Percentiles rank a stretch among this genome's conserved stretches.
Evolutionary conservation across 1,140 invertebrate species (phyloP).

Genomic region (Neodiprion fabricii): DNA sequence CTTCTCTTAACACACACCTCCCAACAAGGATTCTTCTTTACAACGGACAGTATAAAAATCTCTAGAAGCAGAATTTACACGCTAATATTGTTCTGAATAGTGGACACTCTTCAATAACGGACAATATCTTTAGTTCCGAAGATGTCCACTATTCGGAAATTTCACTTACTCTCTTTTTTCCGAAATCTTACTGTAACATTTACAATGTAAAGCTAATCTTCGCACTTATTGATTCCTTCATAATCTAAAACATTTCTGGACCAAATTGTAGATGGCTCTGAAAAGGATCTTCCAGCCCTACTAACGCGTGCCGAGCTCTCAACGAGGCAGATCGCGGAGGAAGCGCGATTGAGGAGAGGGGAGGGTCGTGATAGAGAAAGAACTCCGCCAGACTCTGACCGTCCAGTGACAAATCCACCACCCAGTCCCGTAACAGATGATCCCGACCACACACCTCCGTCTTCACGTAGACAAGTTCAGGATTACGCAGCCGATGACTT

Average conservation of each 20-base stretch:
- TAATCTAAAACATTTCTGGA: conserved; percentile 26
- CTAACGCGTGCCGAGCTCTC: conserved; percentile 65
- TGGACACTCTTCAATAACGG: too few relatives aligned
- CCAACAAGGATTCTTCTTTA: too few relatives aligned
- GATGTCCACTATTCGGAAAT: conserved; percentile 12
- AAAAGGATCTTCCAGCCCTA: conserved; percentile 67
- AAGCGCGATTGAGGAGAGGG: conserved; percentile 56
- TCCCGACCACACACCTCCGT: conserved; percentile 71
- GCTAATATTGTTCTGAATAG: too few relatives aligned
- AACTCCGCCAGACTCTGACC: conserved; percentile 57
- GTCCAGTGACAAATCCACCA: conserved; percentile 74
- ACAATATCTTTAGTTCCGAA: not conserved
- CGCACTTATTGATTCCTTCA: too few relatives aligned
- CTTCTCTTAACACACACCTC: too few relatives aligned
- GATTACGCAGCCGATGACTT: conserved; percentile 67
- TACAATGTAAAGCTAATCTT: too few relatives aligned
- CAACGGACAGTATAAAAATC: too few relatives aligned
- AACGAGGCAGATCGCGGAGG: conserved; percentile 59
- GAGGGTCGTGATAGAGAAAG: conserved; percentile 58
- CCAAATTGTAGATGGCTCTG: conserved; percentile 47
- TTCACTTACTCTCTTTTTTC: too few relatives aligned
- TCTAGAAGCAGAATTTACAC: too few relatives aligned
- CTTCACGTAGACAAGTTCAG: conserved; percentile 63
- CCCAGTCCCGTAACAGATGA: conserved; percentile 78
- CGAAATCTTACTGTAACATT: too few relatives aligned